Percentiles rank a stretch among this genome's conserved stretches.
Conservation (phyloP, 2,113 vertebrate species). For the Poeciliopsis prolifica region DNA sequence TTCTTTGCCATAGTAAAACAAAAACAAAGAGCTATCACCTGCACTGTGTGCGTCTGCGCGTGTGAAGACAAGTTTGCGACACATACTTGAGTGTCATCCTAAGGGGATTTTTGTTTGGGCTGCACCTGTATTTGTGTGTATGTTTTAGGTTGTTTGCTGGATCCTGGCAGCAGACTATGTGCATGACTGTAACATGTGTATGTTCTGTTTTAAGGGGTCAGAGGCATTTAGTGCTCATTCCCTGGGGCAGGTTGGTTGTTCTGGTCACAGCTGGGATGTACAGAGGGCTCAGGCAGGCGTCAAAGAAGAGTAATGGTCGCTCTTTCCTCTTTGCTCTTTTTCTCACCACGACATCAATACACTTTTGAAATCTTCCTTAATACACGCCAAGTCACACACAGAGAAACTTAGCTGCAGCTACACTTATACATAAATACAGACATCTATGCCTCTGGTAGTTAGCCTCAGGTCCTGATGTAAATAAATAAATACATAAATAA, state of each 20-base stretch:
- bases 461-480: not conserved
- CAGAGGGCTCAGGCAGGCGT: constrained; percentile 51
- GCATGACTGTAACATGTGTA: constrained; percentile 25
- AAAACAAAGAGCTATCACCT: constrained; percentile 13
- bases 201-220: constrained; percentile 34
- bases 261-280: constrained; percentile 57
- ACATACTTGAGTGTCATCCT: not conserved
- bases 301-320: constrained; percentile 31
- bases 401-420: not conserved
- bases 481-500: not conserved
- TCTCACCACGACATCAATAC: not conserved
- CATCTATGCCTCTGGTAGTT: not conserved
- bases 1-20: constrained; percentile 60
- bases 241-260: constrained; percentile 54
- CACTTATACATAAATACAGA: not conserved
- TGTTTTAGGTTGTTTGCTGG: not conserved
- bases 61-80: not conserved
- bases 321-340: constrained; percentile 6
- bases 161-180: constrained; percentile 7
- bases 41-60: constrained; percentile 1
- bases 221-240: constrained; percentile 43
- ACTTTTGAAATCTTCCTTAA: not conserved
- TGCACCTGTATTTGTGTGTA: not conserved
- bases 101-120: constrained; percentile 2
- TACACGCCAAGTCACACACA: not conserved